Percentiles rank a stretch among this genome's conserved stretches.
These are phyloP conservation scores for Circaetus gallicus DNA, from an alignment of 2,113 vertebrate genomes.

Conservation along the genomic window DNA sequence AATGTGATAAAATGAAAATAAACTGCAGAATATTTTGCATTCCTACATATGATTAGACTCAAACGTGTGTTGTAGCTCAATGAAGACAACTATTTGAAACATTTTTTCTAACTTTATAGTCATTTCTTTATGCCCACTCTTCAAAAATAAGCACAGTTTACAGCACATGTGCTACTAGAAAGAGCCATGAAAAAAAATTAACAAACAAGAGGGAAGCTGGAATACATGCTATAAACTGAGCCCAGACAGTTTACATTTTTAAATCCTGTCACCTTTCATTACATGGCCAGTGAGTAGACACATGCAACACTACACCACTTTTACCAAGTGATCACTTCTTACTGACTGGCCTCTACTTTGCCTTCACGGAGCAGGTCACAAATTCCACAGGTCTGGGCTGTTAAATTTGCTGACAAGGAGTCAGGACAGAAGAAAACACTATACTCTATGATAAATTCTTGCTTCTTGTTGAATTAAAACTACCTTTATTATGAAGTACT, in stretches of 20 bases:
- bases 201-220: not conserved
- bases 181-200: not conserved
- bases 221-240: not conserved
- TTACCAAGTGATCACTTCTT: not conserved
- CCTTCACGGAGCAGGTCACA: not conserved
- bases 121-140: not conserved
- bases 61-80: not conserved
- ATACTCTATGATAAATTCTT: not conserved
- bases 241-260: not conserved
- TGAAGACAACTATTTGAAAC: not conserved
- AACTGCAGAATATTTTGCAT: not conserved
- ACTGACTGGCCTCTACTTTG: not conserved
- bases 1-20: not conserved
- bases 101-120: not conserved
- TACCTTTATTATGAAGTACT: not conserved
- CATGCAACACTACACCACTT: not conserved
- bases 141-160: not conserved
- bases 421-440: not conserved
- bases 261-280: not conserved
- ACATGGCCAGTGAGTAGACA: not conserved
- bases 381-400: not conserved
- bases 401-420: not conserved
- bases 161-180: not conserved
- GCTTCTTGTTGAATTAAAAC: not conserved
- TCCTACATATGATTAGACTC: not conserved